Evolutionary conservation across 2,797 vertebrate species (phyloP), one percentile per base, ranked within the genome.

Genomic region (Danionella dracula): DNA sequence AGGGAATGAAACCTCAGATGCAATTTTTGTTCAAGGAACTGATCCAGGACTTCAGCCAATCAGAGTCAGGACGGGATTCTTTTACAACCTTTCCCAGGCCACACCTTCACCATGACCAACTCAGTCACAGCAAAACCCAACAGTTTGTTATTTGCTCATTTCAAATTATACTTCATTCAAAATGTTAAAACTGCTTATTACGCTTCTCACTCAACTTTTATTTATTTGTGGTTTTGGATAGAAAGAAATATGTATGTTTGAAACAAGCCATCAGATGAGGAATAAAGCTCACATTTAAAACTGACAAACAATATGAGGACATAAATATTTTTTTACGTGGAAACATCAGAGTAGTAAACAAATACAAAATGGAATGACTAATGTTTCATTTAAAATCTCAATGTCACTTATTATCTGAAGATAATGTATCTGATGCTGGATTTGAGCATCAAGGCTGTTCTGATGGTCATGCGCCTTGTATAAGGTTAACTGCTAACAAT

Each of bases 31-130:
- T 10, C 59, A 80, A 42, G 79, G 76, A 15, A 77, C 74, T 2
- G 78, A 82, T 60, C 82, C 82, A 1, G 78, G 78, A 13, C 79
- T 77, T n/a, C 79, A 80, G 50, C 72, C 77, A 46, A 84, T 84
- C 71, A 66, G 76, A 42, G 72, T 80, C 20, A 61, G 68, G 57
- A 76, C 74, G 8, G 73, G 49, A 44, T 73, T 80, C 17, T 62
- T 42, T 54, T 70, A 56, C 55, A 51, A 60, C 48, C 53, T 66
- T 37, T 66, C 56, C 13, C 19, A 41, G 42, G 13, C 51, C 38
- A 16, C 16, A 4, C 44, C 41, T 17, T 59, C 27, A 13, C 32
- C 27, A 19, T 21, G 12, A 27, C 19, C 17, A 58, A 58, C 19
- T 11, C 55, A 1, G 31, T 31, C 15, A 8, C 58, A 16, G 5